phyloP scores from a whole-genome alignment of 2,797 vertebrate species.

The Falco berigora region DNA sequence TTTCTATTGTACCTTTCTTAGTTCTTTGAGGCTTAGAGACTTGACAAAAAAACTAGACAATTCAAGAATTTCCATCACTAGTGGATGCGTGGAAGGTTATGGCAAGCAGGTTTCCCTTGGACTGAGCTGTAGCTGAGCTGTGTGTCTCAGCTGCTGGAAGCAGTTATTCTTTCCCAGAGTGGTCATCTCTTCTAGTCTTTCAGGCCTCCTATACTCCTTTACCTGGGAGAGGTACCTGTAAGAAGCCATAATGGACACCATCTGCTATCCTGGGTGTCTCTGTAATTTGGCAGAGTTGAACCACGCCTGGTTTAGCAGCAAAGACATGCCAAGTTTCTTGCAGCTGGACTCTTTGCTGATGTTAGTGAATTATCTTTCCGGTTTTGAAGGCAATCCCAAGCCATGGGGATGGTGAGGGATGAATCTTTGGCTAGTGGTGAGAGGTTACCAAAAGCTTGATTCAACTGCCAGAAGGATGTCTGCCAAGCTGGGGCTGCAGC shows the following conservation, averaged over 20 bases:
- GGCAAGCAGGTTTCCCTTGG: not conserved
- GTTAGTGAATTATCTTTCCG: not conserved
- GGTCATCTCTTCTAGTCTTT: not conserved
- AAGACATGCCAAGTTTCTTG: not conserved
- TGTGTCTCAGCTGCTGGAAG: not conserved
- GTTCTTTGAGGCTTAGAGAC: not conserved
- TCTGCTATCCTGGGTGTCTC: not conserved
- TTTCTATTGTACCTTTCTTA: not conserved
- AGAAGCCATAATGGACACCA: not conserved
- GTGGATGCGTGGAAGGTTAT: not conserved
- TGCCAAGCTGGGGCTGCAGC: not conserved
- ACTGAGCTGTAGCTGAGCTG: not conserved
- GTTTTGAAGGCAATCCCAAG: not conserved
- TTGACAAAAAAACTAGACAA: not conserved
- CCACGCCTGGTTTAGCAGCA: not conserved
- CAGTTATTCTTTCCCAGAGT: fast-evolving
- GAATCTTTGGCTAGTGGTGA: not conserved
- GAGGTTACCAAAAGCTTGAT: not conserved
- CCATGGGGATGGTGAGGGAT: not conserved
- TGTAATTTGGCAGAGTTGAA: not conserved
- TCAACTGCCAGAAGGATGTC: not conserved
- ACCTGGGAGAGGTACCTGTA: not conserved
- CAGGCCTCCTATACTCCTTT: not conserved
- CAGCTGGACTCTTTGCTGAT: not conserved
- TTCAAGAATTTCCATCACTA: not conserved